Evolutionary conservation across 2,113 vertebrate species (phyloP).

Genomic region (Hystrix cristata): DNA sequence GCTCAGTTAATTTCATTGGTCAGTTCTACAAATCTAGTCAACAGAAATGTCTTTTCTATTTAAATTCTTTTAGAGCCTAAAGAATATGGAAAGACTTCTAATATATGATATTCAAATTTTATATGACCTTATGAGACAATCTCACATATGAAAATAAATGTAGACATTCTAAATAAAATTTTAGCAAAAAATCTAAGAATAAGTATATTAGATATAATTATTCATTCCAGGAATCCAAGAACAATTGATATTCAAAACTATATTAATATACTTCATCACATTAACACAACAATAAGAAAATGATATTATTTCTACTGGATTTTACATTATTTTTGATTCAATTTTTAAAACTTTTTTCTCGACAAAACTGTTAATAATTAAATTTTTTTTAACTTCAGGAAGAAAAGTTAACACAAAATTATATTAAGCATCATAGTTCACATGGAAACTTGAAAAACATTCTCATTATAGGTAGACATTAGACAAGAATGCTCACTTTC

Average conservation of each 20-base stretch:
- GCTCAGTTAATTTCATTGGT: conserved; percentile 39
- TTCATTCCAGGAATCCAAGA: conserved; percentile 43
- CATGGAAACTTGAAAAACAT: conserved; percentile 23
- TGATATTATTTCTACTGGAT: not conserved
- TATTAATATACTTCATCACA: conserved; percentile 57
- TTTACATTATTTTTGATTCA: conserved; percentile 50
- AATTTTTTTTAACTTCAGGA: not conserved
- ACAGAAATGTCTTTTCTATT: conserved; percentile 39
- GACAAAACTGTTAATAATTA: conserved; percentile 20
- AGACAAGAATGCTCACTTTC: not conserved
- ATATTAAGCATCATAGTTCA: conserved; percentile 32
- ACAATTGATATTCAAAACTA: conserved; percentile 39
- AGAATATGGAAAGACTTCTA: not conserved
- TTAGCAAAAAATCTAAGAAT: not conserved
- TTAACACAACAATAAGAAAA: conserved; percentile 54
- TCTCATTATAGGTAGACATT: conserved; percentile 23
- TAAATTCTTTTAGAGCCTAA: conserved; percentile 39
- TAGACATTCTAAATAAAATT: conserved; percentile 43
- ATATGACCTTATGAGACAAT: not conserved
- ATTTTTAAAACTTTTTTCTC: not conserved
- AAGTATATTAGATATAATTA: not conserved
- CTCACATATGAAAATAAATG: conserved; percentile 44
- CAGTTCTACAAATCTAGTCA: conserved; percentile 31
- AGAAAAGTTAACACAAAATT: not conserved
- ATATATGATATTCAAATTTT: conserved; percentile 45